Percentiles rank a stretch among this genome's conserved stretches.
Conservation (phyloP, 1,140 invertebrate species). For the Caerostris extrusa region DNA sequence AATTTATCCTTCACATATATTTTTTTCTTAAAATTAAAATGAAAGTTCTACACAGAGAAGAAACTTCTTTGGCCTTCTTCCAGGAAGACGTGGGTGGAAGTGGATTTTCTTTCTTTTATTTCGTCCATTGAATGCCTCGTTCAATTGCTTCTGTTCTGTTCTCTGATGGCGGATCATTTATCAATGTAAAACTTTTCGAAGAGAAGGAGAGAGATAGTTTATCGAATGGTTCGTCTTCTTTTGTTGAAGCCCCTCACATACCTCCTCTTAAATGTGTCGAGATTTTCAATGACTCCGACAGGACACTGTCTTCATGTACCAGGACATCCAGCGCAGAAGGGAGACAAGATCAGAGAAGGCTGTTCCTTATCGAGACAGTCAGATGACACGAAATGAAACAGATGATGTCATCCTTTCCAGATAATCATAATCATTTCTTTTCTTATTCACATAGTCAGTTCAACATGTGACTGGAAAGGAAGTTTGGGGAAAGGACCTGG, state of each 20-base stretch:
- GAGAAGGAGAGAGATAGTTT: neutral
- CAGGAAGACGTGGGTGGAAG: neutral
- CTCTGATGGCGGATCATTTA: slow-evolving; percentile 18
- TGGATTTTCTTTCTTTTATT: neutral
- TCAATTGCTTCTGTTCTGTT: neutral
- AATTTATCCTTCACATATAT: neutral
- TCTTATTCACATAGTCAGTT: too few relatives aligned
- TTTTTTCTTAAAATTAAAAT: neutral
- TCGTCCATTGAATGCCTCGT: slow-evolving; percentile 24
- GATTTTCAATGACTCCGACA: neutral
- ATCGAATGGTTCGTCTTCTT: slow-evolving; percentile 35
- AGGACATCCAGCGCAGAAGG: neutral
- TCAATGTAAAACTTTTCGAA: slow-evolving; percentile 45
- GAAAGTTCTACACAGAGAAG: neutral
- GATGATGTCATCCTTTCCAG: neutral
- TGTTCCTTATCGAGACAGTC: neutral
- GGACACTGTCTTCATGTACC: neutral
- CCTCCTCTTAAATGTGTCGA: neutral
- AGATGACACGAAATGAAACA: neutral
- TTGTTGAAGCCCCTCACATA: neutral
- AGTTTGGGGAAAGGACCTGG: too few relatives aligned
- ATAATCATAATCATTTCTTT: too few relatives aligned
- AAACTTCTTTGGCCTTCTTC: slow-evolving; percentile 33
- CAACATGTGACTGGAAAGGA: too few relatives aligned
- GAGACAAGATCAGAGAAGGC: neutral